These are phyloP conservation scores for Rhinopomastus cyanomelas DNA, from an alignment of 2,113 vertebrate genomes.

Conservation along the genomic window DNA sequence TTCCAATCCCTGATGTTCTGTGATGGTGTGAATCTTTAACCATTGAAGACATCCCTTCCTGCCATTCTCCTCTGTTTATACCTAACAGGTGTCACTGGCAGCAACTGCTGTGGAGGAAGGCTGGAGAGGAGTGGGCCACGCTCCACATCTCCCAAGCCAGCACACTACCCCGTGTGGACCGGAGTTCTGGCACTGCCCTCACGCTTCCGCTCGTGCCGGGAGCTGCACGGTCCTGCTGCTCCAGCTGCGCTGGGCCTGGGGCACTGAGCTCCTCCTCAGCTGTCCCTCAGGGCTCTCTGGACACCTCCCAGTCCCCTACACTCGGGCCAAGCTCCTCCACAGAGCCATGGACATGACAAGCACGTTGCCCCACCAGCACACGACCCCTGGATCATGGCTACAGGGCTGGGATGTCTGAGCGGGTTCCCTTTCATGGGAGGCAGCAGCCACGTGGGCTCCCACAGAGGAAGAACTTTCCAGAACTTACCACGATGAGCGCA, in stretches of 20 bases:
- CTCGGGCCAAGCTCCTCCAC: not conserved
- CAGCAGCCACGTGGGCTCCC: not conserved
- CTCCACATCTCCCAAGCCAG: not conserved
- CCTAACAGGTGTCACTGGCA: not conserved
- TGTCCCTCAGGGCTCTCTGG: not conserved
- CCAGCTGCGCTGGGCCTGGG: rapidly evolving
- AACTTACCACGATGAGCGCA: slow-evolving; percentile 93
- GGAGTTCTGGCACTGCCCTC: not conserved
- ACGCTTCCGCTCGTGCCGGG: not conserved
- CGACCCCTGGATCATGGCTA: not conserved
- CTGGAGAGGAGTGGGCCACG: rapidly evolving
- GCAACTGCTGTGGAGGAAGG: not conserved
- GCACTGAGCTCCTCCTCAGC: not conserved
- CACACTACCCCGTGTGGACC: too few relatives aligned
- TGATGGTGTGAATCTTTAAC: too few relatives aligned
- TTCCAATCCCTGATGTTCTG: too few relatives aligned
- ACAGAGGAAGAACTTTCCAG: not conserved
- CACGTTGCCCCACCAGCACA: not conserved
- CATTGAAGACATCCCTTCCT: not conserved
- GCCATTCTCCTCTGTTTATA: not conserved
- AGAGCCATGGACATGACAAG: not conserved
- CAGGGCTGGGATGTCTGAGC: not conserved
- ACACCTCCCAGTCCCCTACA: not conserved
- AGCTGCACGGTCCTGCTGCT: not conserved
- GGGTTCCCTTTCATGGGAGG: not conserved